Evolutionary conservation across 1,140 invertebrate genomes (phyloP).

Genomic region (Papilio helenus): DNA sequence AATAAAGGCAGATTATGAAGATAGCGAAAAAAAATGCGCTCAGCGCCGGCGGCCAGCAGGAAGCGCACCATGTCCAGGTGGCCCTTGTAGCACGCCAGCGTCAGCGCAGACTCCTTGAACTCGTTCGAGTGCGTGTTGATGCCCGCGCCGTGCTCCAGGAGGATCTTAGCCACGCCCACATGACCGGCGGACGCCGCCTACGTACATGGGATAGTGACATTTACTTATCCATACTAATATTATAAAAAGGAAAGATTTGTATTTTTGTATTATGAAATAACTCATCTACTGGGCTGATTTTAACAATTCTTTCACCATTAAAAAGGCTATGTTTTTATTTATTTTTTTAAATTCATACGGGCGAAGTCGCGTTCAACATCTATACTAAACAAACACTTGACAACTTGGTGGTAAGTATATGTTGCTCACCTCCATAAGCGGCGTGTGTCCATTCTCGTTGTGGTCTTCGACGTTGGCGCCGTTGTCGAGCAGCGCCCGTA

Average conservation of each 20-base stretch:
- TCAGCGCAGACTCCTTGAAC: conserved; percentile 98
- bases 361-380: no score
- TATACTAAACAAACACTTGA: no score
- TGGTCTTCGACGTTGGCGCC: conserved; percentile 98
- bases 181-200: conserved; percentile 97
- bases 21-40: conserved; percentile 83
- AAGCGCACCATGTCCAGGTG: conserved; percentile 99
- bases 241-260: no score
- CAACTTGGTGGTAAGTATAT: no score
- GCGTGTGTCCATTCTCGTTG: conserved; percentile 99
- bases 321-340: no score
- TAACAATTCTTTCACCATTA: no score
- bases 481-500: conserved; percentile 93
- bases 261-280: no score
- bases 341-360: no score
- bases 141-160: conserved; percentile 95
- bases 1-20: no score
- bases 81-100: conserved; percentile 98
- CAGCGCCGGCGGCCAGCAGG: conserved; percentile 95
- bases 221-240: no score
- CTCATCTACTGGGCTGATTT: no score
- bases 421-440: conserved; percentile 92
- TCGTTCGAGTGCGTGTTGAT: conserved; percentile 99
- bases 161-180: conserved; percentile 96
- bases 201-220: not conserved